Percentiles rank a stretch among this genome's conserved stretches.
These are phyloP conservation scores for Beris morrisii DNA, from an alignment of 2,888 invertebrate genomes.

Conservation along the genomic window DNA sequence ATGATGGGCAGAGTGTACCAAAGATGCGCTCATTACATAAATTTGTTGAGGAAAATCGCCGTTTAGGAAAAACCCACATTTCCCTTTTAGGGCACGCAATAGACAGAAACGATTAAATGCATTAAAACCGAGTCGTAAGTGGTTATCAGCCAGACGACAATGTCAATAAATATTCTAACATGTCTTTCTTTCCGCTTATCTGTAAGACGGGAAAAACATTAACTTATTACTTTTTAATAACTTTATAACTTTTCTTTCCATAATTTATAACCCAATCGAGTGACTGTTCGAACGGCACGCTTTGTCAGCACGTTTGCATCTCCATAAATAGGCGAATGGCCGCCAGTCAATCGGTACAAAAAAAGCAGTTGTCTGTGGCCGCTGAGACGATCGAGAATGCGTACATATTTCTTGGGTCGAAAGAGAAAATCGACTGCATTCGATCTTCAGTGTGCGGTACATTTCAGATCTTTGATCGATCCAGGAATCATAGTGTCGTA, in stretches of 20 bases:
- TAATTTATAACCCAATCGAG: slow-evolving; percentile 37
- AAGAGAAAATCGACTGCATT: neutral
- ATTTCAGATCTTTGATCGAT: too few relatives aligned
- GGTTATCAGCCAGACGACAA: slow-evolving; percentile 18
- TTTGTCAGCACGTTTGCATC: slow-evolving; percentile 42
- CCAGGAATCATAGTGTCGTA: too few relatives aligned
- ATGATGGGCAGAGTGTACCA: too few relatives aligned
- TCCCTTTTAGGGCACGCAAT: slow-evolving; percentile 1
- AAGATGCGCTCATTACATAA: too few relatives aligned
- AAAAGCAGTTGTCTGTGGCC: slow-evolving; percentile 36
- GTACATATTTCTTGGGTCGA: slow-evolving; percentile 1
- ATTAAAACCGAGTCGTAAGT: neutral
- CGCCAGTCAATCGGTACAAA: slow-evolving; percentile 37
- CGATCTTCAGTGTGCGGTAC: neutral
- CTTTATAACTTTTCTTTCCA: slow-evolving; percentile 38
- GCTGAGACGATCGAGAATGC: slow-evolving; percentile 26
- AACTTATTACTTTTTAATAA: slow-evolving; percentile 38
- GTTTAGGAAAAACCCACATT: neutral
- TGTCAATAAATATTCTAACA: slow-evolving; percentile 22
- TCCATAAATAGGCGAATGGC: slow-evolving; percentile 42
- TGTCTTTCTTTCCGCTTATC: slow-evolving; percentile 17
- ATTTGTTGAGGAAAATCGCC: neutral
- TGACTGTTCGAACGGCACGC: slow-evolving; percentile 42
- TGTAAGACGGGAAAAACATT: slow-evolving; percentile 11
- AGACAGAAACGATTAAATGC: slow-evolving; percentile 20